A percentile compares a stretch with the other conserved stretches of the same genome.
Evolutionary conservation across 2,888 invertebrate genomes (phyloP).

Genomic region (Clepsis dumicolana): DNA sequence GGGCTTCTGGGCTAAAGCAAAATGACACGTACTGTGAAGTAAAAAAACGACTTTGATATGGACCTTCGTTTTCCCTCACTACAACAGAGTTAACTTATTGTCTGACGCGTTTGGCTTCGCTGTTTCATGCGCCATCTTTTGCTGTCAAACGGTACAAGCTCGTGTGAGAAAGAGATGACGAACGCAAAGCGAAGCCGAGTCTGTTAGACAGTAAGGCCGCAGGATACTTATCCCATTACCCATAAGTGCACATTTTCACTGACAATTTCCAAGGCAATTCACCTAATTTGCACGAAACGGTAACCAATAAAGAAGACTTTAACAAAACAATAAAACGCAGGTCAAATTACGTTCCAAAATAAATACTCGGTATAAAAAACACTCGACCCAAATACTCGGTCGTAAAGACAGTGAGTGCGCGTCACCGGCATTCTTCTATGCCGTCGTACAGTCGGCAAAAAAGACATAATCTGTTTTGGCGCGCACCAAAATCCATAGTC

Average conservation of each 20-base stretch:
- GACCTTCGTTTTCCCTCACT: no score
- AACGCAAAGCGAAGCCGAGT: no score
- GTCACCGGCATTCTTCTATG: slow-evolving; percentile 39
- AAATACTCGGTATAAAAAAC: slow-evolving; percentile 22
- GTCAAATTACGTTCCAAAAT: slow-evolving; percentile 16
- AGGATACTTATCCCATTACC: not conserved
- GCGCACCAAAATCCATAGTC: slow-evolving; percentile 59
- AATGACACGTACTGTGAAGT: no score
- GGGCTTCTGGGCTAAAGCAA: no score
- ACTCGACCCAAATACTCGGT: slow-evolving; percentile 26
- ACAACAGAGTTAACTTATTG: no score
- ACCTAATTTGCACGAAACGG: slow-evolving; percentile 2
- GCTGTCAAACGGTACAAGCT: no score
- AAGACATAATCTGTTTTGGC: slow-evolving; percentile 66
- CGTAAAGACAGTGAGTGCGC: slow-evolving; percentile 21
- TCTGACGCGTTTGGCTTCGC: no score
- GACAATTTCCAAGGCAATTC: not conserved
- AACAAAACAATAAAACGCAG: slow-evolving; percentile 19
- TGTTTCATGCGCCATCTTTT: no score
- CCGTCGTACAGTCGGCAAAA: slow-evolving; percentile 53
- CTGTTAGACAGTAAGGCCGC: no score
- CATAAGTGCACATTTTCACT: not conserved
- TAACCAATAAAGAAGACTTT: slow-evolving; percentile 15
- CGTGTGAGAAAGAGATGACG: no score
- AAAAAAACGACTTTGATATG: no score